A percentile compares a stretch with the other conserved stretches of the same genome.
phyloP scores from a whole-genome alignment of 2,888 invertebrate genomes.

The Fragum sueziense region DNA sequence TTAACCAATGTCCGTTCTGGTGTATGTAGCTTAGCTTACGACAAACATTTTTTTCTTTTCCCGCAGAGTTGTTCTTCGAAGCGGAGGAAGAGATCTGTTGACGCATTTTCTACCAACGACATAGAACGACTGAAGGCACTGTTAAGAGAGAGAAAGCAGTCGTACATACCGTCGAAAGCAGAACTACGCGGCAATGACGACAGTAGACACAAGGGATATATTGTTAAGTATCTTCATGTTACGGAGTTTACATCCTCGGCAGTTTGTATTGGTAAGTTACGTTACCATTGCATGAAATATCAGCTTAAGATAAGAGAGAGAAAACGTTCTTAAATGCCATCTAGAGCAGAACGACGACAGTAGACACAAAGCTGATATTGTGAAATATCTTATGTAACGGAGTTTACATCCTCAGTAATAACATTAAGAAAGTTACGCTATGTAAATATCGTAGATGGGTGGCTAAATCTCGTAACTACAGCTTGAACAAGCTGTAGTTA shows the following conservation, averaged over 20 bases:
- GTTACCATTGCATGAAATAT: no score
- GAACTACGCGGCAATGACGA: background rate
- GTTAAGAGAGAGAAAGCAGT: background rate
- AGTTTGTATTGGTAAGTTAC: background rate
- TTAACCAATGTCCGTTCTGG: no score
- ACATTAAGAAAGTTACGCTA: no score
- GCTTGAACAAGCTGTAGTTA: no score
- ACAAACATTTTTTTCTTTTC: no score
- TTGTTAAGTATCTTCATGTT: background rate
- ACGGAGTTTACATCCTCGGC: background rate
- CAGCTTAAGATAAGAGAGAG: background rate
- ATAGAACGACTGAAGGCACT: background rate
- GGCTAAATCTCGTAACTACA: no score
- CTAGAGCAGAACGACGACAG: background rate
- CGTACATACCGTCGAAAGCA: background rate
- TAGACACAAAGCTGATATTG: no score
- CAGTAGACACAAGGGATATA: background rate
- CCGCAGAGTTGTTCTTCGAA: background rate
- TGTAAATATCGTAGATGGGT: no score
- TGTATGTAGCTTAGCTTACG: no score
- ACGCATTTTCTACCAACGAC: background rate
- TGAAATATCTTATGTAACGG: no score
- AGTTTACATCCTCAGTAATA: no score
- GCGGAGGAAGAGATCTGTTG: background rate
- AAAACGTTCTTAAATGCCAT: background rate